Percentiles rank a stretch among this genome's conserved stretches.
Conservation (phyloP, 2,797 vertebrate species). For the Adelosebastes latens region DNA sequence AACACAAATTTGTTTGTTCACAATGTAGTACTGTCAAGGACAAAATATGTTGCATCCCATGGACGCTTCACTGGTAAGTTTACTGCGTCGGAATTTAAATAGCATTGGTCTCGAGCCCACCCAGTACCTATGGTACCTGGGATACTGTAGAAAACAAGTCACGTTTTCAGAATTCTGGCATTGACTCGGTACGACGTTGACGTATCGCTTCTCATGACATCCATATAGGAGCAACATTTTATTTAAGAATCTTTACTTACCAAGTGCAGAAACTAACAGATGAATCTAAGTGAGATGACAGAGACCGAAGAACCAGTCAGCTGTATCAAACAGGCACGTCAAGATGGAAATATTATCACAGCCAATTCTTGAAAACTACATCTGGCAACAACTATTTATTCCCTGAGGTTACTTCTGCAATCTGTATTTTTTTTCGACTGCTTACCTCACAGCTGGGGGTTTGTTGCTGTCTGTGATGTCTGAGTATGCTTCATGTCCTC, state of each 20-base stretch:
- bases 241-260: neutral
- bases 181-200: too few species aligned
- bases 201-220: too few species aligned
- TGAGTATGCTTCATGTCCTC: constrained; percentile 35
- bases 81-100: too few species aligned
- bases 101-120: too few species aligned
- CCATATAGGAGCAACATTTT: neutral
- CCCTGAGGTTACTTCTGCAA: constrained; percentile 36
- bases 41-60: too few species aligned
- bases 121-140: too few species aligned
- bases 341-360: constrained; percentile 44
- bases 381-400: constrained; percentile 44
- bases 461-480: constrained; percentile 35
- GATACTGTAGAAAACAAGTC: too few species aligned
- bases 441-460: constrained; percentile 51
- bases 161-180: too few species aligned
- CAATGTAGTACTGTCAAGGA: too few species aligned
- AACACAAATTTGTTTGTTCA: too few species aligned
- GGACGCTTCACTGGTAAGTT: too few species aligned
- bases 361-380: constrained; percentile 40
- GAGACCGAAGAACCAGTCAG: constrained; percentile 17
- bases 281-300: neutral
- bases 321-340: constrained; percentile 17
- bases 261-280: neutral
- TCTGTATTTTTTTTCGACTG: constrained; percentile 43